These are phyloP conservation scores for Litocranius walleri DNA, from an alignment of 2,113 vertebrate genomes.

Conservation along the genomic window DNA sequence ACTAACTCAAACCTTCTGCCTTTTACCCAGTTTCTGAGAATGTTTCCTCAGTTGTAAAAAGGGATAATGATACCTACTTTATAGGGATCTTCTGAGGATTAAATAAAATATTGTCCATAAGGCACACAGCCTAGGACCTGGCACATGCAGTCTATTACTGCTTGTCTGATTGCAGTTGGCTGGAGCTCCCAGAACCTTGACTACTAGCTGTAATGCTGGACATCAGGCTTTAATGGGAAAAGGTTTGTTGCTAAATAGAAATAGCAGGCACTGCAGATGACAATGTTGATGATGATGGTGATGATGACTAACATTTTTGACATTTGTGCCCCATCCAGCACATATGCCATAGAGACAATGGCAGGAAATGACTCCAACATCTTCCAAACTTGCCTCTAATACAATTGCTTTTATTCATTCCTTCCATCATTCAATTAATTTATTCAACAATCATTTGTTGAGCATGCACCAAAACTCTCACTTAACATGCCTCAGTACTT, in stretches of 20 bases:
- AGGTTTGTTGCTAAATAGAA: constrained; percentile 31
- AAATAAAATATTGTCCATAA: not conserved
- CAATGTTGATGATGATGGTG: not conserved
- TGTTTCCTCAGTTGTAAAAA: constrained; percentile 18
- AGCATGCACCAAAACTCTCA: not conserved
- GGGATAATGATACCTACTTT: constrained; percentile 46
- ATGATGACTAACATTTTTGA: not conserved
- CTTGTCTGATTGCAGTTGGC: constrained; percentile 17
- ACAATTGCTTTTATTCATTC: not conserved
- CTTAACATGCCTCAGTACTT: not conserved
- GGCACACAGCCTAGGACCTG: not conserved
- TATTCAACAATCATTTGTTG: not conserved
- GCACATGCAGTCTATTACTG: not conserved
- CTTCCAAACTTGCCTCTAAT: not conserved
- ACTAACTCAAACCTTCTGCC: not conserved
- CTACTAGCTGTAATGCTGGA: not conserved
- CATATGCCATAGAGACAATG: not conserved
- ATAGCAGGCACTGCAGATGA: not conserved
- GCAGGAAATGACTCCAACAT: not conserved
- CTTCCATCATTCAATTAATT: not conserved
- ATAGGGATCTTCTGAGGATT: constrained; percentile 28
- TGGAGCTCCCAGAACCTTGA: not conserved
- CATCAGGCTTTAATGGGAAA: not conserved
- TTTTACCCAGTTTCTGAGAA: constrained; percentile 5
- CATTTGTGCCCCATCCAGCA: not conserved